Conservation (phyloP, 2,888 invertebrate genomes). For the Abrostola triplasia region DNA sequence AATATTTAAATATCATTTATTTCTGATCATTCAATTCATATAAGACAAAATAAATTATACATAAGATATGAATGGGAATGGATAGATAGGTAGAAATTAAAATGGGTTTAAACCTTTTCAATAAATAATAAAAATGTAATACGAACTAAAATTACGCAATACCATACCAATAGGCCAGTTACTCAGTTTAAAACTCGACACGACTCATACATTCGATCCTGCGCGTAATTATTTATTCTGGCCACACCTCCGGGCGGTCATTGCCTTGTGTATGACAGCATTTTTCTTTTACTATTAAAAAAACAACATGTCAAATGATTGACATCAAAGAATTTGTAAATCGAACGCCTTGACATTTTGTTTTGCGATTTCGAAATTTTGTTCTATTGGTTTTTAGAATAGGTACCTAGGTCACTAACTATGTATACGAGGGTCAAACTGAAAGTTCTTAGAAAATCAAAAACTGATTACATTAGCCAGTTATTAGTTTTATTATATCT, state of each 20-base stretch:
- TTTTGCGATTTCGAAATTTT: slow-evolving; percentile 44
- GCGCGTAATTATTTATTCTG: slow-evolving; percentile 56
- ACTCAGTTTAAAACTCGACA: slow-evolving; percentile 27
- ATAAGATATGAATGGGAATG: too few species aligned
- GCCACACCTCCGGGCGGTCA: slow-evolving; percentile 56
- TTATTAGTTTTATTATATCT: too few species aligned
- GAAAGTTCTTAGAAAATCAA: too few species aligned
- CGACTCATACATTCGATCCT: slow-evolving; percentile 25
- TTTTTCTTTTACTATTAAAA: slow-evolving; percentile 40
- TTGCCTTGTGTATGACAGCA: slow-evolving; percentile 52
- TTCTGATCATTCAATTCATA: too few species aligned
- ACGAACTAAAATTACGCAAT: slow-evolving; percentile 7
- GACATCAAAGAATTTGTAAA: slow-evolving; percentile 49
- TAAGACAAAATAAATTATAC: too few species aligned
- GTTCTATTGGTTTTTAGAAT: slow-evolving; percentile 30
- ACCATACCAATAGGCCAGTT: slow-evolving; percentile 2
- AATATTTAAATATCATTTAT: too few species aligned
- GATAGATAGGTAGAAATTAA: too few species aligned
- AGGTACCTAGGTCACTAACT: neutral
- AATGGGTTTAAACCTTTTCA: too few species aligned
- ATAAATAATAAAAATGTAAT: too few species aligned
- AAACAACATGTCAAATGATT: slow-evolving; percentile 56
- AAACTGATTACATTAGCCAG: too few species aligned
- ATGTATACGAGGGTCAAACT: too few species aligned
- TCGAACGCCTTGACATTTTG: slow-evolving; percentile 57